phyloP scores from a whole-genome alignment of 2,797 vertebrate genomes.

The Falco rusticolus region DNA sequence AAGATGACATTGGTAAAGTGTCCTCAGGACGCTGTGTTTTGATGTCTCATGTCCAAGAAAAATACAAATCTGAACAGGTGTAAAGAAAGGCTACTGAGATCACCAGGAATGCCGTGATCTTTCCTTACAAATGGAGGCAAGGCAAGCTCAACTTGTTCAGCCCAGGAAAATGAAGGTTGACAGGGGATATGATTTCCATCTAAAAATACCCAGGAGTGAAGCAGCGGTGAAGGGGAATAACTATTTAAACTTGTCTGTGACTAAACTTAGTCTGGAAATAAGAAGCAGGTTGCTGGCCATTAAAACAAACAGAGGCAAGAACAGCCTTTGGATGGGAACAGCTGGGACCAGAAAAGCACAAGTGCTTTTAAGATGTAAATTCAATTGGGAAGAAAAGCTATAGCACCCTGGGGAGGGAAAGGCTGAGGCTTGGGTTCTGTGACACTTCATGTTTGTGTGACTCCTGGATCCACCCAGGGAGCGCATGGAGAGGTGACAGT shows the following conservation, averaged over 20 bases:
- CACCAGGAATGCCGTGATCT: not conserved
- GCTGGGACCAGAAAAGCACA: not conserved
- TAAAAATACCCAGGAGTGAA: slow-evolving; percentile 43
- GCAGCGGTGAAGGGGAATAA: not conserved
- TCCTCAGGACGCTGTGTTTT: not conserved
- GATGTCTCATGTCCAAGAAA: not conserved
- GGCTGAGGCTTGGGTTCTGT: not conserved
- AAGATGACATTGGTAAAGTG: not conserved
- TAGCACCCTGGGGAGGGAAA: not conserved
- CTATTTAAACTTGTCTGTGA: slow-evolving; percentile 45
- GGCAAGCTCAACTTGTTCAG: not conserved
- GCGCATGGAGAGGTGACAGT: not conserved
- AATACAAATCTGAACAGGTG: slow-evolving; percentile 11
- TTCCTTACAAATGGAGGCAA: not conserved
- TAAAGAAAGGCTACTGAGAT: not conserved
- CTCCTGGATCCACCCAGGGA: not conserved
- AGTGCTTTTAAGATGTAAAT: not conserved
- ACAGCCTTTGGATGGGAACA: not conserved
- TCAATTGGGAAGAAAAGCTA: not conserved
- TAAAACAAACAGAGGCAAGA: not conserved
- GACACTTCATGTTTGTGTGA: not conserved
- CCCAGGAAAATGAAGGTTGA: slow-evolving; percentile 9
- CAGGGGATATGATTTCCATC: slow-evolving; percentile 34
- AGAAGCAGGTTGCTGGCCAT: not conserved
- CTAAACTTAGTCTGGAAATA: slow-evolving; percentile 54